Evolutionary conservation across 2,888 invertebrate genomes (phyloP), one percentile per base, ranked within the genome.

Genomic region (Apamea crenata): DNA sequence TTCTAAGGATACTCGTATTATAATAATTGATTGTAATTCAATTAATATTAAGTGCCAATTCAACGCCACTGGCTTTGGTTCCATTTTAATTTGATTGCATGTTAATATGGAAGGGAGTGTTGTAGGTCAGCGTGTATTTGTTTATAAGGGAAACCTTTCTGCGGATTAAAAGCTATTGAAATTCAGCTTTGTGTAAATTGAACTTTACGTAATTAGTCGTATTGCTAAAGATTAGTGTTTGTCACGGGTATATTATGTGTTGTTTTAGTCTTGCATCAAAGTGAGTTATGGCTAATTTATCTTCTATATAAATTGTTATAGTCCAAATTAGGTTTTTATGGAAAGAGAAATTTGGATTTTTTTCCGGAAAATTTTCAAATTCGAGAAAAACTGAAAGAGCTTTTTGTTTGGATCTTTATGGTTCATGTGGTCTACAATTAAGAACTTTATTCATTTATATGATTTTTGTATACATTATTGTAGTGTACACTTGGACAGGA

Each of bases 21-120:
- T 59, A 29, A 80, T 74, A 81, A 76, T 81, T 77, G 82, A 82
- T 68, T 77, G 68, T 84, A 56, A 82, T 84, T 84, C 67, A 82
- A 82, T 84, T 77, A 77, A 85, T 74, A 72, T 74, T 74, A 72
- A 77, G 82, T 61, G 40, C 8, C 67, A 50, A 74, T 77, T 59
- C 66, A 67, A 18, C 2, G 40, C 29, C 36, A 61, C 25, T 56
- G 47, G 70, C 1, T 80, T 66, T 74, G 80, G 36, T 69, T 82
- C 63, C 21, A 65, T 59, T 82, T 73, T 44, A 70, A 69, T 61
- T 29, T 44, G 16, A 70, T 70, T 66, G 16, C 29, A 56, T 79
- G 12, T 66, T 47, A 21, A 32, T 70, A 61, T 56, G 32, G 18
- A 73, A 59, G 44, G 6, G 56, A 6, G 53, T 56, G 7, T 32